Evolutionary conservation across 2,113 vertebrate genomes (phyloP), one percentile per base, ranked within the genome.

Genomic region (Trichechus manatus): DNA sequence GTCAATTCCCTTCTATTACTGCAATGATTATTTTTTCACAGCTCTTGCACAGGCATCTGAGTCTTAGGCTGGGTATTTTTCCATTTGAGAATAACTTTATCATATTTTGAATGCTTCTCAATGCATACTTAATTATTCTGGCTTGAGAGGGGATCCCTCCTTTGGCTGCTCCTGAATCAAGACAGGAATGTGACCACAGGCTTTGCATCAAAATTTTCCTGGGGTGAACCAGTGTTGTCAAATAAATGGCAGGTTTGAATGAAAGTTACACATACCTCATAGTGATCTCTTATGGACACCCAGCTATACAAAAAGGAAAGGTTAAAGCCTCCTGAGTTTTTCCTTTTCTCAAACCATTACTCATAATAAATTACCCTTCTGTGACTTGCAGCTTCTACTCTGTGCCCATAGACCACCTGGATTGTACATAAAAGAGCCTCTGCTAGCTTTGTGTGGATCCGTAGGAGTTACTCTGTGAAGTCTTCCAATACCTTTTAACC

Each of bases 61-160:
- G 59, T 89, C 94, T 94, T 77, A 90, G 92, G 72, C 72, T 80
- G 56, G 74, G 94, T 88, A 68, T 93, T 94, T 97, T 97, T 97
- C 93, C 91, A 88, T 91, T 93, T 89, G 50, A 66, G 66, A 92
- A 82, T 92, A 56, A 83, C 47, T 78, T 63, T 68, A 44, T 92
- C 84, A 42, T 85, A 95, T 94, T 31, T 36, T 56, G 87, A 93
- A 82, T 79, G 80, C 36, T 80, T 83, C 80, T 90, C 59, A 70
- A 36, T 78, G 81, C 84, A 53, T 78, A 87, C 42, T 63, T 88
- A 82, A 85, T 92, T 74, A 74, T 70, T 74, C 81, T 72, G 11
- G 53, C 10, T 63, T 84, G 29, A 82, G 25, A 91, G 13, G 33
- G 9, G 6, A 72, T 93, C 47, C 44, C 66, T 31, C 79, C 82